phyloP scores from a whole-genome alignment of 2,797 vertebrate genomes.

The Sciaenops ocellatus region DNA sequence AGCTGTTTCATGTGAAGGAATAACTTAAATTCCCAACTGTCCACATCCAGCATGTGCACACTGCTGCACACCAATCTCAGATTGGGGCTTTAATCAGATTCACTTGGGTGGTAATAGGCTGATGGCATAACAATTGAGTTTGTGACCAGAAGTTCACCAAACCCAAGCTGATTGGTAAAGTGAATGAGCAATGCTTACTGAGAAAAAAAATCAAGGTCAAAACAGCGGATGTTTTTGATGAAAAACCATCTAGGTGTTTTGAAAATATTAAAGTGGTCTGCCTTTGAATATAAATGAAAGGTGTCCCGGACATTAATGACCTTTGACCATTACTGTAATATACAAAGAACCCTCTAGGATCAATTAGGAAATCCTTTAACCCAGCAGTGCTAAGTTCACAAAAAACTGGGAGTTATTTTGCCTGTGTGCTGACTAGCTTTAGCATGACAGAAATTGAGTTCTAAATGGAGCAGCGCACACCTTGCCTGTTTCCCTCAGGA shows the following conservation, averaged over 20 bases:
- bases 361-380: constrained; percentile 16
- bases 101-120: background rate
- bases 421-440: constrained; percentile 34
- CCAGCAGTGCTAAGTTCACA: background rate
- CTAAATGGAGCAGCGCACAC: constrained; percentile 60
- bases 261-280: background rate
- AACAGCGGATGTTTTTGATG: background rate
- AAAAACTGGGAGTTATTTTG: constrained; percentile 25
- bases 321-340: constrained; percentile 5
- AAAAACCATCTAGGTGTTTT: background rate
- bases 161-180: background rate
- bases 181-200: background rate
- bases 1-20: constrained; percentile 5
- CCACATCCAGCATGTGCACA: background rate
- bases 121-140: constrained; percentile 31
- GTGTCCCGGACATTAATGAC: background rate
- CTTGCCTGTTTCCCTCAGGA: constrained; percentile 52
- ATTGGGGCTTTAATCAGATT: constrained; percentile 36
- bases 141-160: constrained; percentile 23
- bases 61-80: constrained; percentile 10
- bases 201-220: constrained; percentile 9
- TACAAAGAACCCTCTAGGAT: background rate
- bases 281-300: constrained; percentile 4
- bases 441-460: constrained; percentile 52
- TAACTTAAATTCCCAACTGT: background rate